Percentiles rank a stretch among this genome's conserved stretches.
phyloP scores from a whole-genome alignment of 35 echinoderm and acorn worm genomes.

The Patiria miniata region DNA sequence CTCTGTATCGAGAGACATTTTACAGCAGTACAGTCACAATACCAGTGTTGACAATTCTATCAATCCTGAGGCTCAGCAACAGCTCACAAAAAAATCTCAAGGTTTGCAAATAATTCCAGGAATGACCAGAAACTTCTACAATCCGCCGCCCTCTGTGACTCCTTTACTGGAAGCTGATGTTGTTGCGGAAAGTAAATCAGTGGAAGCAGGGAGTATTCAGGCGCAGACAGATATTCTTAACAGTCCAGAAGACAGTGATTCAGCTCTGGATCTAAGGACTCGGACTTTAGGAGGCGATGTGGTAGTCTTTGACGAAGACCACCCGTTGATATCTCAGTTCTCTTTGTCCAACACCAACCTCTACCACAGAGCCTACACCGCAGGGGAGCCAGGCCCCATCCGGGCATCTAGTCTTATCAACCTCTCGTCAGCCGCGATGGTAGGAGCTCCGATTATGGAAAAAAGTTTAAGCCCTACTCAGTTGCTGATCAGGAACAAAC shows the following conservation, averaged over 20 bases:
- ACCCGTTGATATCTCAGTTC: background rate
- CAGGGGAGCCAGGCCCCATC: slow-evolving; percentile 7
- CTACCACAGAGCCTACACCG: background rate
- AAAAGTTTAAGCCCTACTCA: background rate
- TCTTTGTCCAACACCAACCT: background rate
- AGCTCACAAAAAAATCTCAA: too few relatives aligned
- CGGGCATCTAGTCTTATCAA: background rate
- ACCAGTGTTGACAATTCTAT: too few relatives aligned
- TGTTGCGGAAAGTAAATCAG: background rate
- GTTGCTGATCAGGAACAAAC: background rate
- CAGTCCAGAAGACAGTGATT: too few relatives aligned
- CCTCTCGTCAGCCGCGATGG: background rate
- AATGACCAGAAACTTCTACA: background rate
- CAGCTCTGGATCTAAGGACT: too few relatives aligned
- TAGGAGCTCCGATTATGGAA: background rate
- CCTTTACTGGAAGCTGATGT: background rate
- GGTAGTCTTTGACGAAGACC: too few relatives aligned
- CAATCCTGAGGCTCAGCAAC: too few relatives aligned
- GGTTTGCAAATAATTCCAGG: background rate
- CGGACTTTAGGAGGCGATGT: too few relatives aligned
- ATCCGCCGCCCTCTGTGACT: background rate
- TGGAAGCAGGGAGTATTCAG: too few relatives aligned
- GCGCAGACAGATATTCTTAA: too few relatives aligned
- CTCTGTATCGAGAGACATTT: too few relatives aligned
- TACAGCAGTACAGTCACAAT: too few relatives aligned